These are phyloP conservation scores for Mobula hypostoma DNA, from an alignment of 2,113 vertebrate genomes.

Conservation along the genomic window DNA sequence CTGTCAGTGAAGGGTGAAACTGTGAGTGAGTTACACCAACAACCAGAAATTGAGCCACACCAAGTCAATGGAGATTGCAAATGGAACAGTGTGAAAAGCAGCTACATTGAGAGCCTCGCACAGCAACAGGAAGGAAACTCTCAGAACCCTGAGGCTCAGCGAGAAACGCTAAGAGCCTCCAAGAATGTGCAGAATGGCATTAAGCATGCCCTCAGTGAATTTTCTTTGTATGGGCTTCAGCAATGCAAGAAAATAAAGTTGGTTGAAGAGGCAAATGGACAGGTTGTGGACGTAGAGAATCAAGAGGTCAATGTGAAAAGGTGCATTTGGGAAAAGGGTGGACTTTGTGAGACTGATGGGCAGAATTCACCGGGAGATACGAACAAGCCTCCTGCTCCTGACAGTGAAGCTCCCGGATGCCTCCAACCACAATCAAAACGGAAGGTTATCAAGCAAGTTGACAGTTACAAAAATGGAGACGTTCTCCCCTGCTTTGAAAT, in stretches of 20 bases:
- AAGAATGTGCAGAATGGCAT: constrained; percentile 72
- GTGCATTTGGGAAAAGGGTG: constrained; percentile 52
- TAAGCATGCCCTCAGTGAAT: constrained; percentile 69
- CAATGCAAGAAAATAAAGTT: constrained; percentile 70
- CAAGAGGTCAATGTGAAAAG: constrained; percentile 48
- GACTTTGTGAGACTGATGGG: constrained; percentile 44
- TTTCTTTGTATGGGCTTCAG: constrained; percentile 60
- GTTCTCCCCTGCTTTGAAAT: constrained; percentile 67
- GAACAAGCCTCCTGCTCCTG: constrained; percentile 53
- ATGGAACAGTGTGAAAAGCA: constrained; percentile 61
- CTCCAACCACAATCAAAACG: constrained; percentile 51
- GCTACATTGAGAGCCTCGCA: constrained; percentile 52
- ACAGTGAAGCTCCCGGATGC: constrained; percentile 52
- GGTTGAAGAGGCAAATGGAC: constrained; percentile 64
- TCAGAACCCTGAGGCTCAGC: constrained; percentile 56
- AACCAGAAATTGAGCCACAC: constrained; percentile 54
- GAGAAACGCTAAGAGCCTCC: constrained; percentile 60
- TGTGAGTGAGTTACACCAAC: constrained; percentile 55
- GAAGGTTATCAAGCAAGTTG: constrained; percentile 55
- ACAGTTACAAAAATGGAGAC: constrained; percentile 66
- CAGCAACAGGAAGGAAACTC: constrained; percentile 64
- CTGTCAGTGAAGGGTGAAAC: constrained; percentile 70
- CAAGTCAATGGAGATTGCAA: constrained; percentile 71
- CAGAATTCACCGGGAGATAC: constrained; percentile 55
- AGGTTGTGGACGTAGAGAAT: constrained; percentile 49